Evolutionary conservation across 2,888 invertebrate genomes (phyloP).

Genomic region (Ormyrus rosae): DNA sequence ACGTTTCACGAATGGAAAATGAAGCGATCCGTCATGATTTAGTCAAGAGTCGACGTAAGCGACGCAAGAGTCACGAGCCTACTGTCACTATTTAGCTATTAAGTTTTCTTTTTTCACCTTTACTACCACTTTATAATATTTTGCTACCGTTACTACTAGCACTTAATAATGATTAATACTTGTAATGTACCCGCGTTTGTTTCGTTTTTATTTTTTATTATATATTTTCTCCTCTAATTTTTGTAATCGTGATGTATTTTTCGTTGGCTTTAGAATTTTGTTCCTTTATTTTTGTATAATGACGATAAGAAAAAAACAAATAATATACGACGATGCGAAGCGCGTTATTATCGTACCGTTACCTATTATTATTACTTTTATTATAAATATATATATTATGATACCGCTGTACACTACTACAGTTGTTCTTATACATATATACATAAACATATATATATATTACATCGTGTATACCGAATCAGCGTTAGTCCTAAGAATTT

Average conservation of each 20-base stretch:
- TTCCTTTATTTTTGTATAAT: conserved; percentile 73
- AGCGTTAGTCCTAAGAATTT: conserved; percentile 65
- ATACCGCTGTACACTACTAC: conserved; percentile 53
- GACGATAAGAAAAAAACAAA: conserved; percentile 60
- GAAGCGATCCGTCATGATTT: conserved; percentile 40
- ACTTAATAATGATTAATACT: conserved; percentile 51
- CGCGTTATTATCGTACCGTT: conserved; percentile 54
- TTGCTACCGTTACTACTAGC: conserved; percentile 54
- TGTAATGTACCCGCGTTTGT: conserved; percentile 63
- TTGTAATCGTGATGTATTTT: conserved; percentile 66
- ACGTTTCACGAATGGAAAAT: conserved; percentile 9
- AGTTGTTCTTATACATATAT: conserved; percentile 59
- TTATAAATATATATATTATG: conserved; percentile 57
- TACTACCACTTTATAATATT: conserved; percentile 41
- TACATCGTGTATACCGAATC: conserved; percentile 61
- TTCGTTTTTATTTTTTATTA: conserved; percentile 62
- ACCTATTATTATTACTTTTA: conserved; percentile 58
- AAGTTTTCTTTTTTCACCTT: conserved; percentile 63
- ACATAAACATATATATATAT: conserved; percentile 54
- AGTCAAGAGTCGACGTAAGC: conserved; percentile 46
- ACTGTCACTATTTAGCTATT: conserved; percentile 36
- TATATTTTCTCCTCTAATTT: conserved; percentile 60
- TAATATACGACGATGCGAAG: conserved; percentile 47
- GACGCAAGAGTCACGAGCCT: conserved; percentile 49
- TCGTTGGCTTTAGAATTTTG: conserved; percentile 71